These are phyloP conservation scores for Phrynosoma platyrhinos DNA, from an alignment of 2,113 vertebrate species.

Conservation along the genomic window DNA sequence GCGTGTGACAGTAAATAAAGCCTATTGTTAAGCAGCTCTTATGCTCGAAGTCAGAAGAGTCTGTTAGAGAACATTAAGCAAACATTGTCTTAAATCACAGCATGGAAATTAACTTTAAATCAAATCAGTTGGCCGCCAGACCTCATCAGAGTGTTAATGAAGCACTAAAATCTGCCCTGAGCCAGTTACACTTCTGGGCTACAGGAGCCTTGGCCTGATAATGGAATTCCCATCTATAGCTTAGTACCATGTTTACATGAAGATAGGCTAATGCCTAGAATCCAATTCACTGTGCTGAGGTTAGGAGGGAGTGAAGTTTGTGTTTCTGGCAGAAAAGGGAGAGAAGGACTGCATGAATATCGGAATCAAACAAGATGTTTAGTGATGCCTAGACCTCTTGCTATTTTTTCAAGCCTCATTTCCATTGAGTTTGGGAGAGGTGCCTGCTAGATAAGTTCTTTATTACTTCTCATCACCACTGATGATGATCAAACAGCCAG, in stretches of 20 bases:
- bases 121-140: constrained; percentile 72
- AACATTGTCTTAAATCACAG: constrained; percentile 74
- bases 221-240: constrained; percentile 65
- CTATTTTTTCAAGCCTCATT: background rate
- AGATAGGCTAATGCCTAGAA: constrained; percentile 51
- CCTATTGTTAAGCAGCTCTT: constrained; percentile 72
- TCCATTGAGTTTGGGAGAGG: background rate
- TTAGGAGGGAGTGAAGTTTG: background rate
- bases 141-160: constrained; percentile 74
- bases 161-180: constrained; percentile 71
- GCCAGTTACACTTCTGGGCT: constrained; percentile 59
- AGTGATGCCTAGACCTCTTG: background rate
- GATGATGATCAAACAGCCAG: background rate
- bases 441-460: background rate
- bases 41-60: constrained; percentile 71
- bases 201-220: constrained; percentile 62
- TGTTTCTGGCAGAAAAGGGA: background rate
- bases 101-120: constrained; percentile 77
- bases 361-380: background rate
- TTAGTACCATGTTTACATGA: constrained; percentile 29
- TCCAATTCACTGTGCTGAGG: background rate
- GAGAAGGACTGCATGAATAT: background rate
- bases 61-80: constrained; percentile 76
- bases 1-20: constrained; percentile 68
- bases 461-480: background rate